Base-by-base conservation (phyloP, 2,888 invertebrate species). In the Cryptocheilus praepositus region DNA sequence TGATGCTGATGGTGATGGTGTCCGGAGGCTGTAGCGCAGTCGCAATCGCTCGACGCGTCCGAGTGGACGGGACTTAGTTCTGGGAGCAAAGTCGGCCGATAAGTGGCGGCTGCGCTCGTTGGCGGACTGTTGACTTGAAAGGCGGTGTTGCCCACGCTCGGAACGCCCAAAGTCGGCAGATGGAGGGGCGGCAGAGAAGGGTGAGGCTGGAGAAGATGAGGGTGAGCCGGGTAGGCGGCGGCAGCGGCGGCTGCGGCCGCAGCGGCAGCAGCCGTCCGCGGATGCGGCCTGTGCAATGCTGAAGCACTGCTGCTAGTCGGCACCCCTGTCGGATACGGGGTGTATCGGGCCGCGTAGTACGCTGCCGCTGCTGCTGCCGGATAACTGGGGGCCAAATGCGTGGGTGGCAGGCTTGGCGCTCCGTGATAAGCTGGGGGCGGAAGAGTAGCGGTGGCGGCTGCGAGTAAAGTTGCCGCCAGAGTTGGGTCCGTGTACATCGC, bases 401-500 rank as follows among this genome's bases (percentile, higher is more conserved):
- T 92, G 85, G 74, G 88, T 63, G 84, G 90, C 82, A 84, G 22
- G 86, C 90, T 90, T 84, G 91, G 69, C 82, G 77, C 71, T 0
- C 77, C 74, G 63, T 85, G 82, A 59, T 84, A 82, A 18, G 86
- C 80, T 0, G 84, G 78, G 0, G 81, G 84, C 3, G 93, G 92
- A 64, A 93, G 89, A 57, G 92, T 92, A 11, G 93, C 93, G 11
- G 93, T 92, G 0, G 96, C 96, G 0, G 98, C 97, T 85, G 98
- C 97, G 0, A 97, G 92, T 8, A 98, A 92, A 44, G 97, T 95
- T 1, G 98, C 98, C 4, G 98, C 97, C 82, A 98, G 93, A 0
- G 96, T 94, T 0, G 98, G 98, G 84, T 98, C 98, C 28, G 96
- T 94, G 90, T 97, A 97, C 64, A 98, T 96, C 0, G 96, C 95